Evolutionary conservation across 2,113 vertebrate genomes (phyloP), one percentile per base, ranked within the genome.

Genomic region (Neodontobutis hainanensis): DNA sequence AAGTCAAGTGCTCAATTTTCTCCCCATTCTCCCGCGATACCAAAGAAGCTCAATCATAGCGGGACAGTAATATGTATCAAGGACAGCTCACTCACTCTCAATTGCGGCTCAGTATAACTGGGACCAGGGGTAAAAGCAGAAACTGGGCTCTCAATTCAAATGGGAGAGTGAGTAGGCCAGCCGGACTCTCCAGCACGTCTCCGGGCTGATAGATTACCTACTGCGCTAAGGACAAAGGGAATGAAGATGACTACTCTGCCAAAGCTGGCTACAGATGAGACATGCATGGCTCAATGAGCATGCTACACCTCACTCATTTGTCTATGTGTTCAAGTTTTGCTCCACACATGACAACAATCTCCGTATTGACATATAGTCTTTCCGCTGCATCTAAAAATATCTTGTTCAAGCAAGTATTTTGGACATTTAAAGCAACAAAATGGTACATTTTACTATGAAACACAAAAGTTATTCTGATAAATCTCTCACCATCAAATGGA

Each of bases 181-280:
- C 77, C 87, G 86, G 88, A 90, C 90, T 89, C 84, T 86, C 85
- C 87, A 69, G 84, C 87, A 91, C 83, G 89, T 91, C 92, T 90
- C 61, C 62, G 58, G 82, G 72, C 88, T 92, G 92, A 93, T 86
- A 91, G 91, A 93, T 93, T 89, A 90, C 90, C 91, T 90, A 89
- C 84, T 81, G 87, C 85, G 68, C 88, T 93, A 92, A 94, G 92
- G 92, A 92, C 90, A 93, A 93, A 91, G 90, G 85, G 89, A 93
- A 92, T 92, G 90, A 96, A 98, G 97, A 98, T 98, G 96, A 98
- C 91, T 93, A 86, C 88, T 88, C 91, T 92, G 92, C 90, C 91
- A 92, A 87, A 90, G 81, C 87, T 90, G 83, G 90, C 89, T 93
- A 93, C 90, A 91, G 87, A 92, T 92, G 90, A 93, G 86, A 90